Evolutionary conservation across 1,140 invertebrate species (phyloP).

Genomic region (Pomacea maculata): DNA sequence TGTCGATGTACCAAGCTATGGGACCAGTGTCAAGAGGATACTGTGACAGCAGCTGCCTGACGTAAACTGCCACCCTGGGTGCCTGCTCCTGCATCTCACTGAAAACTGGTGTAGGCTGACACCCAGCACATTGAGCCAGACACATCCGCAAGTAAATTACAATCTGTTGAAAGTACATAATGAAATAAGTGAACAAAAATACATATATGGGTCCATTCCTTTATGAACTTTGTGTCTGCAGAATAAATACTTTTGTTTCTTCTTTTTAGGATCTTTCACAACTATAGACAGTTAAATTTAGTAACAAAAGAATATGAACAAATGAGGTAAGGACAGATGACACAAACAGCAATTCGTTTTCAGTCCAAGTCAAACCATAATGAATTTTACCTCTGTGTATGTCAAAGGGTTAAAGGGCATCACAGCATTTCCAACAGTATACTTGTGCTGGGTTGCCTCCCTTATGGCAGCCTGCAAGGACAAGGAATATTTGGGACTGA

Average conservation of each 20-base stretch:
- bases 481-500: neutral
- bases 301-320: neutral
- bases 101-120: conserved; percentile 40
- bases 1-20: conserved; percentile 73
- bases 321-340: neutral
- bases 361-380: neutral
- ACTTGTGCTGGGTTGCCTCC: conserved; percentile 22
- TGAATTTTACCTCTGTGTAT: conserved; percentile 72
- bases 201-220: no score
- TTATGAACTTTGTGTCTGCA: no score
- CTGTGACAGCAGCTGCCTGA: conserved; percentile 68
- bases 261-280: neutral
- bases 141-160: conserved; percentile 81
- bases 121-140: conserved; percentile 67
- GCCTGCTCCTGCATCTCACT: conserved; percentile 48
- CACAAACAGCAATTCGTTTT: neutral
- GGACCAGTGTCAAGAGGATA: conserved; percentile 66
- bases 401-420: conserved; percentile 75
- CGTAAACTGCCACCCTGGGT: conserved; percentile 47
- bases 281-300: neutral
- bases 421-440: conserved; percentile 71
- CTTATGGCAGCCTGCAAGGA: conserved; percentile 41
- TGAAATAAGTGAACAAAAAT: no score
- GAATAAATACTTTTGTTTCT: no score
- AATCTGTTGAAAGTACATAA: conserved; percentile 68